Conservation (phyloP, 2,888 invertebrate genomes). For the Automeris io region DNA sequence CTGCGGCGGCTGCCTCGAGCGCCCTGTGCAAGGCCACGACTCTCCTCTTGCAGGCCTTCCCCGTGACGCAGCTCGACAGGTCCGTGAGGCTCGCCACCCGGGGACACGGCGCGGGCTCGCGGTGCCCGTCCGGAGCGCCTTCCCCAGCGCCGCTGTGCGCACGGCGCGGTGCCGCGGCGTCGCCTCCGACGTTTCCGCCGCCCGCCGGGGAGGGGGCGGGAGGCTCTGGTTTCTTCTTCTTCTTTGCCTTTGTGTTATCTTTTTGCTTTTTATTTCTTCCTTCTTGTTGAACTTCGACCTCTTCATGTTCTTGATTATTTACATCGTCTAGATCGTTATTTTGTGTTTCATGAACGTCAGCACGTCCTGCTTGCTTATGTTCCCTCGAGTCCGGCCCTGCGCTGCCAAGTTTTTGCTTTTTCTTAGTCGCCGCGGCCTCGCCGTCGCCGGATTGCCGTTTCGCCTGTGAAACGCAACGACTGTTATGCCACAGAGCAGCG, state of each 20-base stretch:
- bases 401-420: slow-evolving; percentile 9
- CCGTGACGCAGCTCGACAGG: slow-evolving; percentile 41
- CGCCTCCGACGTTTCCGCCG: no score
- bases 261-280: slow-evolving; percentile 9
- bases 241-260: slow-evolving; percentile 12
- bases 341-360: slow-evolving; percentile 10
- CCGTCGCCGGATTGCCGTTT: no score
- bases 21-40: slow-evolving; percentile 38
- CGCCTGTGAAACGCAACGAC: no score
- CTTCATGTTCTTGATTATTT: slow-evolving; percentile 4
- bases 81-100: slow-evolving; percentile 47
- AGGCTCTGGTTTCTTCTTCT: slow-evolving; percentile 33
- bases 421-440: no score
- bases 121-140: no score
- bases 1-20: no score
- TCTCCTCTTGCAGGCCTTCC: slow-evolving; percentile 44
- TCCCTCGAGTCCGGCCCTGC: slow-evolving; percentile 13
- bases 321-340: slow-evolving; percentile 8
- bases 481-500: no score
- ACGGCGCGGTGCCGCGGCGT: no score
- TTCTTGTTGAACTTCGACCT: slow-evolving; percentile 4
- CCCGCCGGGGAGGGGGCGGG: no score
- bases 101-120: no score
- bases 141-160: no score
- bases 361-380: slow-evolving; percentile 16